A percentile compares a stretch with the other conserved stretches of the same genome.
These are phyloP conservation scores for Patella ulyssiponensis DNA, from an alignment of 2,888 invertebrate genomes.

Conservation along the genomic window DNA sequence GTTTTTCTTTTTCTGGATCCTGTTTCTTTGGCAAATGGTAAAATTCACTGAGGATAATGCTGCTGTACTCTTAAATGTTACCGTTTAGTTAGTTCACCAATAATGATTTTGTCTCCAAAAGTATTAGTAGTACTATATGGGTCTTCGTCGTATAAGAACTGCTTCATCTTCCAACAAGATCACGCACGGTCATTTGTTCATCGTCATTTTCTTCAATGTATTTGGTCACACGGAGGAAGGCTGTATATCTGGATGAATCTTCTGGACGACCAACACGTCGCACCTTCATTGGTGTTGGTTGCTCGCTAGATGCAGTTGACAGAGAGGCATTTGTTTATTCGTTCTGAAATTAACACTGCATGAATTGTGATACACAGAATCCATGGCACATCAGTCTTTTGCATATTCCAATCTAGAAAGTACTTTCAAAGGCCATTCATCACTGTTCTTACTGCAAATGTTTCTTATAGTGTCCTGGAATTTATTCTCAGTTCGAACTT, in stretches of 20 bases:
- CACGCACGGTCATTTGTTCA: constrained; percentile 18
- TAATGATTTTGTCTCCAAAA: constrained; percentile 38
- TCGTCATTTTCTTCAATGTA: constrained; percentile 13
- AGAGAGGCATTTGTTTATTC: neutral
- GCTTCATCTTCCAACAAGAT: constrained; percentile 10
- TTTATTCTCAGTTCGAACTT: neutral
- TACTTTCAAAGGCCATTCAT: constrained; percentile 24
- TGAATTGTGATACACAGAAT: constrained; percentile 23
- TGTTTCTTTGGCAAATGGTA: constrained; percentile 19
- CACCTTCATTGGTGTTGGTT: neutral
- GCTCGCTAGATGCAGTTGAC: neutral
- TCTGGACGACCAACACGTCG: constrained; percentile 14
- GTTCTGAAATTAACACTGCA: constrained; percentile 20
- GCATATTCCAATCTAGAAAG: constrained; percentile 19
- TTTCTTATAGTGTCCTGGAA: constrained; percentile 16
- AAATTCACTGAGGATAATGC: constrained; percentile 30
- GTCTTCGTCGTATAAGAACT: neutral
- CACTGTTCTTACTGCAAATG: constrained; percentile 20
- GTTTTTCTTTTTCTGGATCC: constrained; percentile 28
- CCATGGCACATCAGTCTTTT: constrained; percentile 19
- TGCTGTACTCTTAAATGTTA: constrained; percentile 35
- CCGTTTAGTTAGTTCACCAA: constrained; percentile 36
- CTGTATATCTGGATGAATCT: neutral
- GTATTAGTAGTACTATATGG: constrained; percentile 24
- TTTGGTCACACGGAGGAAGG: neutral